Conservation (phyloP, 2,113 vertebrate genomes). For the Puma concolor region DNA sequence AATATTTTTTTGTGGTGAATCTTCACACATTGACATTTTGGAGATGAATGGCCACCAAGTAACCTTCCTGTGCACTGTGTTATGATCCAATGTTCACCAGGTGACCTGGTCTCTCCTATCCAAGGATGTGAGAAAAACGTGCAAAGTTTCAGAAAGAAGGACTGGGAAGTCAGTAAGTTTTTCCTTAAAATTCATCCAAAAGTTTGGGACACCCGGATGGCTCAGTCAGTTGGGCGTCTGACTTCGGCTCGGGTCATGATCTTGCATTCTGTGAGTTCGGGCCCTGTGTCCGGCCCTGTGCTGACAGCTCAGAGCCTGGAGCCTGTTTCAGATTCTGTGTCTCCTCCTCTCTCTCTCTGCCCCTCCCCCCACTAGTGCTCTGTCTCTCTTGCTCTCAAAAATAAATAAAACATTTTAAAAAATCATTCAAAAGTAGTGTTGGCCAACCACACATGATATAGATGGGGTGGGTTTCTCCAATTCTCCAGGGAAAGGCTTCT, state of each 20-base stretch:
- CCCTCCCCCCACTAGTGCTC: too few relatives aligned
- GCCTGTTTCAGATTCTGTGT: too few relatives aligned
- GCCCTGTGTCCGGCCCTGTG: too few relatives aligned
- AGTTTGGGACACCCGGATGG: background rate
- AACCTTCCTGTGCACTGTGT: too few relatives aligned
- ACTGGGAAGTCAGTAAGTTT: background rate
- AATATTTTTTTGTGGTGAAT: background rate
- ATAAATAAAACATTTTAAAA: background rate
- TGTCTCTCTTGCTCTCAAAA: too few relatives aligned
- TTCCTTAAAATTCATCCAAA: background rate
- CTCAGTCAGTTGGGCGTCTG: too few relatives aligned
- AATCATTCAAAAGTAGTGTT: background rate
- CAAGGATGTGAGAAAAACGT: background rate
- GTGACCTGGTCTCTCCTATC: background rate
- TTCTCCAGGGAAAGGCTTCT: background rate
- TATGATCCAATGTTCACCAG: fast-evolving
- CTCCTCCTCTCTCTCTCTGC: too few relatives aligned
- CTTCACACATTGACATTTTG: background rate
- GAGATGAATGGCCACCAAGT: background rate
- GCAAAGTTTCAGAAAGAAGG: background rate
- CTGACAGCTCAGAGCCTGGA: too few relatives aligned
- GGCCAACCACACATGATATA: background rate
- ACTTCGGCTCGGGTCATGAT: too few relatives aligned
- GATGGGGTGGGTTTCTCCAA: background rate
- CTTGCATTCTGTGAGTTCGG: too few relatives aligned